phyloP scores from a whole-genome alignment of 2,797 vertebrate species.

The Melanogrammus aeglefinus region DNA sequence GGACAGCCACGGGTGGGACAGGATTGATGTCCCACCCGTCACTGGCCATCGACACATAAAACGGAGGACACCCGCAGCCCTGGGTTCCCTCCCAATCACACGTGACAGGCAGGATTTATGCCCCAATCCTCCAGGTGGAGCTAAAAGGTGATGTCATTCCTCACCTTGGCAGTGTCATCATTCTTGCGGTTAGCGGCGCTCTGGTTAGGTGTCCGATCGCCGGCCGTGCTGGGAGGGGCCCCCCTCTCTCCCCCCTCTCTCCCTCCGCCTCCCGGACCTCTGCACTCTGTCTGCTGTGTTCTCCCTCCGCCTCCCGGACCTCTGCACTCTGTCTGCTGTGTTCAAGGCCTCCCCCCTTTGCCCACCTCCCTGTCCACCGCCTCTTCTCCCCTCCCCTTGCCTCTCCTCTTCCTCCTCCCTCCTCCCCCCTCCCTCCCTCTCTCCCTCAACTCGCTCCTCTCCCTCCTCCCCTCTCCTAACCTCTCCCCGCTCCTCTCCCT shows the following conservation, averaged over 20 bases:
- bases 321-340: neutral
- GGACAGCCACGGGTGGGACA: slow-evolving; percentile 10
- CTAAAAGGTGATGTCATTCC: slow-evolving; percentile 78
- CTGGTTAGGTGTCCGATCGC: slow-evolving; percentile 72
- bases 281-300: slow-evolving; percentile 10
- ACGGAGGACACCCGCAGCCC: slow-evolving; percentile 68
- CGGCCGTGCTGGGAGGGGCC: slow-evolving; percentile 53
- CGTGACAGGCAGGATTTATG: slow-evolving; percentile 76
- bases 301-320: slow-evolving; percentile 31
- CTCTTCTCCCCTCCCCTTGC: slow-evolving; percentile 43
- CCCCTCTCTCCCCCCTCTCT: slow-evolving; percentile 47
- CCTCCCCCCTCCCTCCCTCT: too few relatives aligned
- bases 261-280: slow-evolving; percentile 33
- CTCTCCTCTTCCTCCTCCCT: too few relatives aligned
- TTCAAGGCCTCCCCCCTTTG: slow-evolving; percentile 44
- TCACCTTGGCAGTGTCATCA: slow-evolving; percentile 79
- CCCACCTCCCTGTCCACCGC: slow-evolving; percentile 62
- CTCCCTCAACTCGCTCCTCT: too few relatives aligned
- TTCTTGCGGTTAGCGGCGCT: slow-evolving; percentile 77
- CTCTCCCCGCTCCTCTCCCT: too few relatives aligned
- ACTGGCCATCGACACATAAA: slow-evolving; percentile 57
- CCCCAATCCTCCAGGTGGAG: slow-evolving; percentile 76
- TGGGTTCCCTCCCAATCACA: slow-evolving; percentile 67
- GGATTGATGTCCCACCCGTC: slow-evolving; percentile 43
- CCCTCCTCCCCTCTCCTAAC: too few relatives aligned